Evolutionary conservation across 2,888 invertebrate species (phyloP).

Genomic region (Strigamia crassipes): DNA sequence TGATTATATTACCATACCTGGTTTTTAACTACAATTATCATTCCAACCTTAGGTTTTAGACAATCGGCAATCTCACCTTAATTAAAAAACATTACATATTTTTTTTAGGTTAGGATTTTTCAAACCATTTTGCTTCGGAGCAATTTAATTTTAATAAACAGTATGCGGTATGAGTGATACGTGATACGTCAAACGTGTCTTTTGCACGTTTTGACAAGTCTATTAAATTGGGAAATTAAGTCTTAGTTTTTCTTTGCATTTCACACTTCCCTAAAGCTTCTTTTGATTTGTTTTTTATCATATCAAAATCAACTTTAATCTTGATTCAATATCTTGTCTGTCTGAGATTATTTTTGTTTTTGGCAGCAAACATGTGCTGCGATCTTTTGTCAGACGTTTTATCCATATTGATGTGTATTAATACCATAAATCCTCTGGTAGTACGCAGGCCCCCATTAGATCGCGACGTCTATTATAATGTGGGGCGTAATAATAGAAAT

Average conservation of each 20-base stretch:
- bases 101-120: not conserved
- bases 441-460: too few relatives aligned
- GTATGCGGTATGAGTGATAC: not conserved
- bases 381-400: too few relatives aligned
- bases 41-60: not conserved
- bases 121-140: not conserved
- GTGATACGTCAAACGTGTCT: constrained; percentile 5
- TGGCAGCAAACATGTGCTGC: too few relatives aligned
- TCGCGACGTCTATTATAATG: too few relatives aligned
- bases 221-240: not conserved
- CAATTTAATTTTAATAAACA: not conserved
- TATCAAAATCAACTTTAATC: too few relatives aligned
- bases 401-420: too few relatives aligned
- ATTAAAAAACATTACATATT: not conserved
- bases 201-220: not conserved
- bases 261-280: not conserved
- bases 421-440: too few relatives aligned
- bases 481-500: too few relatives aligned
- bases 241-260: not conserved
- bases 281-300: not conserved
- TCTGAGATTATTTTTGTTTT: too few relatives aligned
- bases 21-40: constrained; percentile 29
- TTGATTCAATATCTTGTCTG: too few relatives aligned
- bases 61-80: not conserved
- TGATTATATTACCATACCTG: constrained; percentile 7